Evolutionary conservation across 2,797 vertebrate species (phyloP), one percentile per base, ranked within the genome.

Genomic region (Anas georgica): DNA sequence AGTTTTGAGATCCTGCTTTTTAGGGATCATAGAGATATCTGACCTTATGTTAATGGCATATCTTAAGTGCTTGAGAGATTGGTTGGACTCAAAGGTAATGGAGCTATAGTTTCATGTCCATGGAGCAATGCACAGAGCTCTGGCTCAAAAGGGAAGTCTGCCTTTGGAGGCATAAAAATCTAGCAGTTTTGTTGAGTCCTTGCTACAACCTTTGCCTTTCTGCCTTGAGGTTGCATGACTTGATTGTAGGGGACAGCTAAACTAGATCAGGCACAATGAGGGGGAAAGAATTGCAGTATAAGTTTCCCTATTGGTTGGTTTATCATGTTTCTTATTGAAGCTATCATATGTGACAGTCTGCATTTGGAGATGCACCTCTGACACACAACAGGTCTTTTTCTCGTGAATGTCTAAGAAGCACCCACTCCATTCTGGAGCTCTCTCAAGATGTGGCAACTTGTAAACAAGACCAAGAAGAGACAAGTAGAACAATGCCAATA

Each of bases 41-140:
- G 66, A 72, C 55, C 66, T 78, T 8, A 43, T 8, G 50, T 21
- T 83, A 29, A 72, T 20, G 55, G 28, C 37, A 84, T 18, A 69
- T 76, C 35, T 73, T 66, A 7, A 60, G 67, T 26, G 6, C 68
- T 82, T 59, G 55, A 79, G 6, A 5, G 70, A 84, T 25, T 91
- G 81, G 20, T 82, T 86, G 68, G 90, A 79, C 68, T 94, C 25
- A 68, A 26, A 87, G n/a, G 68, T 92, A 56, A 55, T 5, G 69
- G 79, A 92, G 64, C 52, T 72, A 91, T 87, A 93, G 85, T 45
- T 39, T 69, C 63, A 16, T 37, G 56, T 7, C n/a, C 28, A 48
- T 1, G 0, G 28, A 35, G 68, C 33, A 54, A 56, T 14, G 20
- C 16, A 20, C 33, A 62, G 52, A 83, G n/a, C 43, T 63, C 75